These are phyloP conservation scores for Eulithis prunata DNA, from an alignment of 2,888 invertebrate species.

Conservation along the genomic window DNA sequence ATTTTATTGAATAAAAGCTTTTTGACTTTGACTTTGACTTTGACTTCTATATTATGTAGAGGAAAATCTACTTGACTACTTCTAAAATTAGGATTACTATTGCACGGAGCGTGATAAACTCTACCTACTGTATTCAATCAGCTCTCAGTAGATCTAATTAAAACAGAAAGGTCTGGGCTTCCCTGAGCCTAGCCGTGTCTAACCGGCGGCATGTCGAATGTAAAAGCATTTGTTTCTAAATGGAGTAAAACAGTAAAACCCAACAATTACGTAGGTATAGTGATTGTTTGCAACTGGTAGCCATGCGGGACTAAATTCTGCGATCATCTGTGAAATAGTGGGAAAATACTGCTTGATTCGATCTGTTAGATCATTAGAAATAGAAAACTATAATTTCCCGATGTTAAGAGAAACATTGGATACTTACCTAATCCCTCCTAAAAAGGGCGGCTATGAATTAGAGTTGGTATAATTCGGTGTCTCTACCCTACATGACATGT, in stretches of 20 bases:
- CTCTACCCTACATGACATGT: too few species aligned
- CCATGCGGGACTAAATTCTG: constrained; percentile 25
- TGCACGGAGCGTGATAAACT: not conserved
- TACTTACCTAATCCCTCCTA: too few species aligned
- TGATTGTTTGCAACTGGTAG: constrained; percentile 6
- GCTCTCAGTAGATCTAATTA: too few species aligned
- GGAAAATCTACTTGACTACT: too few species aligned
- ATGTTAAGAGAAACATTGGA: too few species aligned
- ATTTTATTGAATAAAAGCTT: too few species aligned
- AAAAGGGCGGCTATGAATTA: too few species aligned
- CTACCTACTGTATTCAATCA: too few species aligned
- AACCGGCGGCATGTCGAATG: constrained; percentile 15
- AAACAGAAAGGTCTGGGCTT: constrained; percentile 4
- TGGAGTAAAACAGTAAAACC: constrained; percentile 27
- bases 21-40: too few species aligned
- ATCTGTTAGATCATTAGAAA: not conserved
- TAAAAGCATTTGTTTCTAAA: constrained; percentile 5
- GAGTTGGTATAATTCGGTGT: too few species aligned
- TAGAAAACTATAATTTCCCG: not conserved
- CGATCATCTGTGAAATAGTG: constrained; percentile 38
- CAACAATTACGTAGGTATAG: constrained; percentile 3
- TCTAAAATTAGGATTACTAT: too few species aligned
- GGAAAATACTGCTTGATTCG: constrained; percentile 34
- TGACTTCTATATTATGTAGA: too few species aligned
- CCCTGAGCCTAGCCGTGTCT: constrained; percentile 5